These are phyloP conservation scores for Apeira syringaria DNA, from an alignment of 2,888 invertebrate species.

Conservation along the genomic window DNA sequence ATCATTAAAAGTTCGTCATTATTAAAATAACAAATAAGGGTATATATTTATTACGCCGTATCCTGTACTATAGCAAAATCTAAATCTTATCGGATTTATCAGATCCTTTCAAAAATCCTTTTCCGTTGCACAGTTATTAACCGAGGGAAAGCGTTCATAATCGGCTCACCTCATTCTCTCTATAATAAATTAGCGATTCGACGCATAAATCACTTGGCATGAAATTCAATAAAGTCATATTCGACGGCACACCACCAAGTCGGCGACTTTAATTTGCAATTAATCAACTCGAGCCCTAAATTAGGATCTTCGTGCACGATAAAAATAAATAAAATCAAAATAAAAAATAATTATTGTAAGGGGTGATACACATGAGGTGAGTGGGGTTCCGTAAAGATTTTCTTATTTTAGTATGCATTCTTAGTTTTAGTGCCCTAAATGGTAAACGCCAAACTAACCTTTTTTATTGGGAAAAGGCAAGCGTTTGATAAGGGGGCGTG, in stretches of 20 bases:
- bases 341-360: slow-evolving; percentile 31
- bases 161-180: slow-evolving; percentile 35
- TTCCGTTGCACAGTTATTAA: slow-evolving; percentile 11
- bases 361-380: slow-evolving; percentile 3
- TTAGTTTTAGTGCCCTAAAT: too few species aligned
- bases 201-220: slow-evolving; percentile 71
- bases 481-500: too few species aligned
- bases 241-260: slow-evolving; percentile 66
- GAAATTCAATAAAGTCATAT: slow-evolving; percentile 83
- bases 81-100: too few species aligned
- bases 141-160: slow-evolving; percentile 42
- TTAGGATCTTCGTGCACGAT: slow-evolving; percentile 68
- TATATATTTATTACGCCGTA: too few species aligned
- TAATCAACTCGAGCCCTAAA: slow-evolving; percentile 72
- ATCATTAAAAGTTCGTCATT: too few species aligned
- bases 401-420: too few species aligned
- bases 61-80: too few species aligned
- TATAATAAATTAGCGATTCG: slow-evolving; percentile 72
- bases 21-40: too few species aligned
- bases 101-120: not conserved
- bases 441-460: too few species aligned
- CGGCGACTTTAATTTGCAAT: slow-evolving; percentile 79
- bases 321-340: slow-evolving; percentile 15
- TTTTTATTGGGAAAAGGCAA: too few species aligned
- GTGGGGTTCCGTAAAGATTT: slow-evolving; percentile 7